Base-by-base conservation (phyloP, 2,888 invertebrate genomes). In the Lydus trimaculatus region DNA sequence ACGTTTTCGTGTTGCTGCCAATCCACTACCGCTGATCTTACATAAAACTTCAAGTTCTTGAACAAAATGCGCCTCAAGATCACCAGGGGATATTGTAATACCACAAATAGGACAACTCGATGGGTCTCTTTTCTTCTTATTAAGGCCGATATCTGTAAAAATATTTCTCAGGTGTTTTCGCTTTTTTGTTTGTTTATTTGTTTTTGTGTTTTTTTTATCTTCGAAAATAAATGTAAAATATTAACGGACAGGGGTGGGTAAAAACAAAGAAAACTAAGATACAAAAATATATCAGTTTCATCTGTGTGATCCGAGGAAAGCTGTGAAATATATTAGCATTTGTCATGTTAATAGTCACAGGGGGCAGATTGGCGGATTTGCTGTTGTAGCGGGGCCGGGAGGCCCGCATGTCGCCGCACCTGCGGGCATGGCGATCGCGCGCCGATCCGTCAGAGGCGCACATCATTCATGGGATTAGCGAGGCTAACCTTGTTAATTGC, bases 61-160 rank as follows among this genome's bases (percentile, higher is more conserved):
- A 75, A 90, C 86, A 78, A 91, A 90, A 84, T 92, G 92, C 31
- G 89, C 84, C 80, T 91, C 91, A 79, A 91, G 86, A 81, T 92
- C 92, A 60, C 90, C 90, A 4, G 89, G 84, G 39, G 90, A 87
- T 70, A 92, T 86, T 58, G 91, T 89, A 62, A 91, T 85, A 8
- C 92, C 91, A 80, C 92, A 92, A 59, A 92, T 89, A 15, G 92
- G 92, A 83, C 92, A 92, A 73, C 85, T 83, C 33, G 85, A 85
- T 61, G 84, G 83, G 65, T 85, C 85, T 33, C 84, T 74, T 70
- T 85, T 85, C 75, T 85, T 85, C 75, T 84, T 83, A 61, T 78
- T 81, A 33, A 79, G 67, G 1, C 78, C 76, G 65, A 80, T 75
- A 71, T 81, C 82, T 82, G 78, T 31, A 80, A 72, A 25, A 58